Evolutionary conservation across 1,140 invertebrate genomes (phyloP).

Genomic region (Diachasma alloeum): DNA sequence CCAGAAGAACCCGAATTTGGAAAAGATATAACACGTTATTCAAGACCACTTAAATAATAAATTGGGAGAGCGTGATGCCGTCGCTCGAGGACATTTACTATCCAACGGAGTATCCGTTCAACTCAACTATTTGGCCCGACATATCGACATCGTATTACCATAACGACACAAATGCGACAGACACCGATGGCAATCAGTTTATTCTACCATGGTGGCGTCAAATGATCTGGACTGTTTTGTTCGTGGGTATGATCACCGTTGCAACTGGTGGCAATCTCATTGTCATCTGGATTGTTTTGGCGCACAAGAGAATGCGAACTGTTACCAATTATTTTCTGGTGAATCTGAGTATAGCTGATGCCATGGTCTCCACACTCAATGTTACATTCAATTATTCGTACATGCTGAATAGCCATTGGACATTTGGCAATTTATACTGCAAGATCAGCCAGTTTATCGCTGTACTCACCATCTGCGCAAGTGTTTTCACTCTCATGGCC

Average conservation of each 20-base stretch:
- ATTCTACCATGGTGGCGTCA: constrained; percentile 87
- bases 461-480: constrained; percentile 88
- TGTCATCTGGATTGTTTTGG: constrained; percentile 94
- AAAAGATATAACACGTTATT: not conserved
- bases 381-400: constrained; percentile 94
- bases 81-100: constrained; percentile 38
- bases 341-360: constrained; percentile 92
- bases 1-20: not conserved
- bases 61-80: constrained; percentile 36
- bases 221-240: constrained; percentile 84
- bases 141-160: constrained; percentile 37
- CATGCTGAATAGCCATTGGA: constrained; percentile 93
- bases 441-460: constrained; percentile 94
- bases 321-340: constrained; percentile 96
- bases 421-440: constrained; percentile 91
- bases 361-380: constrained; percentile 91
- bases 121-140: constrained; percentile 35
- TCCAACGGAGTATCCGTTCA: constrained; percentile 37
- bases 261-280: constrained; percentile 93
- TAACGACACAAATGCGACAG: constrained; percentile 47
- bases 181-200: constrained; percentile 65
- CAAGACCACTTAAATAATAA: not conserved
- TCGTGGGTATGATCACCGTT: constrained; percentile 87
- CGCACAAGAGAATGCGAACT: constrained; percentile 90
- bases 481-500: constrained; percentile 95